A percentile compares a stretch with the other conserved stretches of the same genome.
These are phyloP conservation scores for Phallusia fumigata DNA, from an alignment of 23 tunicate genomes.

Conservation along the genomic window DNA sequence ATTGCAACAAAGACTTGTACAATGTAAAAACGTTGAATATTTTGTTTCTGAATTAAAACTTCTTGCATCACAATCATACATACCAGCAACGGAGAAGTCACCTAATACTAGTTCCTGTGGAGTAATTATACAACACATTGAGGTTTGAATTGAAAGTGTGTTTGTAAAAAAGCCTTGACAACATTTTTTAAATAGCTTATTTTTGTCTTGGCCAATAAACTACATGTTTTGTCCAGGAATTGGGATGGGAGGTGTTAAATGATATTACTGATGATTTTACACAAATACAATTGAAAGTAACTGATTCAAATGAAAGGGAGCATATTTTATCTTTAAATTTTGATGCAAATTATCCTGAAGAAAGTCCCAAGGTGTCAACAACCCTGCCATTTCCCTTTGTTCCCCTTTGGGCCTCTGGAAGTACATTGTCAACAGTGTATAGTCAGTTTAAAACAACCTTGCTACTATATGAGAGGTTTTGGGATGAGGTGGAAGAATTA, in stretches of 20 bases:
- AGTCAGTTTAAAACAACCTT: constrained; percentile 40
- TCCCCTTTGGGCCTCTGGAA: constrained; percentile 38
- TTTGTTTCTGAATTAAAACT: neutral
- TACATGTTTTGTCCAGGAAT: constrained; percentile 16
- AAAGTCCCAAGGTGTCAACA: constrained; percentile 23
- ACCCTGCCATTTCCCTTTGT: constrained; percentile 33
- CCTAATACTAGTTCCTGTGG: neutral
- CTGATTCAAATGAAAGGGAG: constrained; percentile 41
- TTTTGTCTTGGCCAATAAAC: neutral
- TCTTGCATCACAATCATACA: neutral
- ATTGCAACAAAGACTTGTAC: neutral
- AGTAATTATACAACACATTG: neutral
- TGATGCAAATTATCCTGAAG: constrained; percentile 28
- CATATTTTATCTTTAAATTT: constrained; percentile 27
- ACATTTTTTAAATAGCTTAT: too few species aligned
- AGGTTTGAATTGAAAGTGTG: neutral
- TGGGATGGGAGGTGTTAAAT: constrained; percentile 33
- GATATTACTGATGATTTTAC: constrained; percentile 34
- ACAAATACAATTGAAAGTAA: constrained; percentile 14
- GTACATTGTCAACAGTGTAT: constrained; percentile 21
- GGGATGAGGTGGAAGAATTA: constrained; percentile 65
- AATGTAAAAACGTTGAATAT: neutral
- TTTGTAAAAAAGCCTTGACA: too few species aligned
- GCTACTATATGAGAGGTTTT: constrained; percentile 48
- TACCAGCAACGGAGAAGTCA: neutral